These are phyloP conservation scores for Bubalus kerabau DNA, from an alignment of 2,113 vertebrate genomes.

Conservation along the genomic window DNA sequence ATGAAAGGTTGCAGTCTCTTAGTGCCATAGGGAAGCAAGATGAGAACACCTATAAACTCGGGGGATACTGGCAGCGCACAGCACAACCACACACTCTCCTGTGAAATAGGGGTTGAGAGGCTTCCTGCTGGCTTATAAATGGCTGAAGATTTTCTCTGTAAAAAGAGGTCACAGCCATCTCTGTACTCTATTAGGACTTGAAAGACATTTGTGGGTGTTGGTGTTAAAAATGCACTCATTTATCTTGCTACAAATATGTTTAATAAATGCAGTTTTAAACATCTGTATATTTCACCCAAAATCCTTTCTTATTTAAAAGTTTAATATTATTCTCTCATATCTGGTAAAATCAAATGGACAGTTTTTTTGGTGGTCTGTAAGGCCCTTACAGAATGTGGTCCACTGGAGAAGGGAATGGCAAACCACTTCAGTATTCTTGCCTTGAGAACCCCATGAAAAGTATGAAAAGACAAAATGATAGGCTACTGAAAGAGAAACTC, in stretches of 20 bases:
- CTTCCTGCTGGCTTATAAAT: neutral
- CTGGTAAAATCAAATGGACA: neutral
- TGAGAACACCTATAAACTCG: neutral
- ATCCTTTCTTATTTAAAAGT: neutral
- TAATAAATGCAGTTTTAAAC: neutral
- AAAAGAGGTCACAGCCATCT: neutral
- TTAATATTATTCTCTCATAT: neutral
- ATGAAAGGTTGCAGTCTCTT: neutral
- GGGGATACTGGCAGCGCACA: neutral
- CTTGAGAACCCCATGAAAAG: neutral
- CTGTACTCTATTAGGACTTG: neutral
- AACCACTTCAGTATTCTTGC: neutral
- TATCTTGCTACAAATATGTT: neutral
- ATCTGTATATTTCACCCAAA: neutral
- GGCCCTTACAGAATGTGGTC: neutral
- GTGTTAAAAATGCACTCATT: neutral
- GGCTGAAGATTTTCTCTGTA: neutral
- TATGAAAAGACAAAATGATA: no score
- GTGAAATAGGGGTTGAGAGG: neutral
- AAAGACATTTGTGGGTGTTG: neutral
- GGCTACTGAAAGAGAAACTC: no score
- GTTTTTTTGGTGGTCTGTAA: neutral
- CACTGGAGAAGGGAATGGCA: neutral
- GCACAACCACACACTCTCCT: neutral
- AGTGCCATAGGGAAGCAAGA: neutral